A percentile compares a stretch with the other conserved stretches of the same genome.
Evolutionary conservation across 2,113 vertebrate genomes (phyloP).

Genomic region (Mormoops blainvillei): DNA sequence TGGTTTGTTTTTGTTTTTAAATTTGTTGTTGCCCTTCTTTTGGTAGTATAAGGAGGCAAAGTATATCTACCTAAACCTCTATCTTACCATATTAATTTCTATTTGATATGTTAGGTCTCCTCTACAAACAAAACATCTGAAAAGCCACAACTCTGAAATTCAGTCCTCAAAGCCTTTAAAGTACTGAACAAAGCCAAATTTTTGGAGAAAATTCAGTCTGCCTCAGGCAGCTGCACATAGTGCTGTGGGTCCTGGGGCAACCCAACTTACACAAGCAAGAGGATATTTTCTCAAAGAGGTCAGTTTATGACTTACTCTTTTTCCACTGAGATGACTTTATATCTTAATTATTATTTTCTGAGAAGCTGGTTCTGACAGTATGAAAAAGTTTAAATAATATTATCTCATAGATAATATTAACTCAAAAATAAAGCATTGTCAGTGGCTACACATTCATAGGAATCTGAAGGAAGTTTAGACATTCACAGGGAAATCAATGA

Average conservation of each 20-base stretch:
- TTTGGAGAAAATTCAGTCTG: background rate
- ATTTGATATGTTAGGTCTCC: background rate
- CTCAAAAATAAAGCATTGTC: background rate
- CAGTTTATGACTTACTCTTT: background rate
- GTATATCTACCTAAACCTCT: too few relatives aligned
- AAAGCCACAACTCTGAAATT: background rate
- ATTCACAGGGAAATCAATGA: background rate
- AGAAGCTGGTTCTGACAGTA: background rate
- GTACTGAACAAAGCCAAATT: background rate
- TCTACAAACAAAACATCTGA: background rate
- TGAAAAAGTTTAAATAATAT: background rate
- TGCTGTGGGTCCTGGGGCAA: background rate
- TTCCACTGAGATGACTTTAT: background rate
- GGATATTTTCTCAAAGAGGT: background rate
- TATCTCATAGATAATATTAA: background rate
- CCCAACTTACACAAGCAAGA: background rate
- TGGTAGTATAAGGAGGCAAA: too few relatives aligned
- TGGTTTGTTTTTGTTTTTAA: too few relatives aligned
- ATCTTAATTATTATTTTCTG: slow-evolving; percentile 1
- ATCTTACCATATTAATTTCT: background rate
- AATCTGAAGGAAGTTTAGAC: background rate
- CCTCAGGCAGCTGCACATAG: background rate
- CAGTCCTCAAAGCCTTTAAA: background rate
- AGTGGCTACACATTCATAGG: background rate
- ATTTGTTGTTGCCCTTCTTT: too few relatives aligned